phyloP scores from a whole-genome alignment of 64 coral and sea anemone genomes.

The Actinia tenebrosa region DNA sequence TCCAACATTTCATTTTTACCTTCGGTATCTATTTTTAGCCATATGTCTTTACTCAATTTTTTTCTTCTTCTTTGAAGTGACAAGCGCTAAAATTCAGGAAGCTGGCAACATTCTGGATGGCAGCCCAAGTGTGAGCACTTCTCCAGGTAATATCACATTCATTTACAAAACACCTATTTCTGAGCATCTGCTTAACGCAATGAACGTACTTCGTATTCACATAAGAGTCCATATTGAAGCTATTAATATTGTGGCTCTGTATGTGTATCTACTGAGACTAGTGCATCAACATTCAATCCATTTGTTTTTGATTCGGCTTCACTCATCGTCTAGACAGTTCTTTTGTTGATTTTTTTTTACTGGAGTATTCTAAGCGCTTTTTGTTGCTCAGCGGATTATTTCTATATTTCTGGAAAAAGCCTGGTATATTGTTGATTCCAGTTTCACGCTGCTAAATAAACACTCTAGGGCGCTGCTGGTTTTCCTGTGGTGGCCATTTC shows the following conservation, averaged over 20 bases:
- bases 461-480: background rate
- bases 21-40: background rate
- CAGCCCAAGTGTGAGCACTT: constrained; percentile 2
- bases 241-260: background rate
- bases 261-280: background rate
- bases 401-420: background rate
- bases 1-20: background rate
- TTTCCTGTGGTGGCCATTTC: background rate
- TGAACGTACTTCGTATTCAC: background rate
- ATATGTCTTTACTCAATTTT: background rate
- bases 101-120: background rate
- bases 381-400: background rate
- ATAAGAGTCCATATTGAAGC: background rate
- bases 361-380: background rate
- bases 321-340: background rate
- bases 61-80: background rate
- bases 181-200: background rate
- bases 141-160: background rate
- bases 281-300: background rate
- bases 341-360: background rate
- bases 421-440: background rate
- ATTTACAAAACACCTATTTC: background rate
- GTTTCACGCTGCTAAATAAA: background rate
- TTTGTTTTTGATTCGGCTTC: background rate
- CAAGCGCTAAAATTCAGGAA: background rate